Percentiles rank a stretch among this genome's conserved stretches.
Evolutionary conservation across 2,797 vertebrate species (phyloP).

Genomic region (Chaetodon trifasciatus): DNA sequence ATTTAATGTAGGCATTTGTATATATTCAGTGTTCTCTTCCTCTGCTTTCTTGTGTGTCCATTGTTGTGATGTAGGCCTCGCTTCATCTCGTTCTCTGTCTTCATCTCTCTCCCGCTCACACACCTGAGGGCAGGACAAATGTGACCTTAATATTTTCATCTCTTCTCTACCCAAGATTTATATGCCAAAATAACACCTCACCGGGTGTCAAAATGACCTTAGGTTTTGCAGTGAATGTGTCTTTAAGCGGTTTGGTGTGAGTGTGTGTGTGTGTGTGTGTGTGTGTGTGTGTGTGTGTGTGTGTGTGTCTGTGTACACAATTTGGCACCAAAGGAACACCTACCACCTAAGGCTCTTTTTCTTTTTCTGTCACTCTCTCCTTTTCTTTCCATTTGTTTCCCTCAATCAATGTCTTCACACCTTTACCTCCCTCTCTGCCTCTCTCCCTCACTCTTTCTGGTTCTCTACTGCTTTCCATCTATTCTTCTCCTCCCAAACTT

Average conservation of each 20-base stretch:
- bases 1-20: too few relatives aligned
- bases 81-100: slow-evolving; percentile 15
- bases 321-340: slow-evolving; percentile 46
- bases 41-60: not conserved
- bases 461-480: not conserved
- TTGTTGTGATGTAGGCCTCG: not conserved
- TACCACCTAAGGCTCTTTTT: slow-evolving; percentile 42
- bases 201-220: slow-evolving; percentile 64
- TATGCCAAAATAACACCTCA: slow-evolving; percentile 58
- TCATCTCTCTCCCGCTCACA: slow-evolving; percentile 9
- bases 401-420: slow-evolving; percentile 46
- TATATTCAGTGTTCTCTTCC: not conserved
- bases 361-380: slow-evolving; percentile 25
- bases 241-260: slow-evolving; percentile 39
- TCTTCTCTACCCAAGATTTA: slow-evolving; percentile 48
- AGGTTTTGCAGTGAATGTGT: slow-evolving; percentile 50
- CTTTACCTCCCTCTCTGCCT: slow-evolving; percentile 28
- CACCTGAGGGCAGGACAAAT: slow-evolving; percentile 40
- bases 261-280: slow-evolving; percentile 20
- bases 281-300: slow-evolving; percentile 6
- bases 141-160: slow-evolving; percentile 67
- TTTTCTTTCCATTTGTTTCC: slow-evolving; percentile 41
- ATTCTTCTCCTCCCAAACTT: slow-evolving; percentile 11
- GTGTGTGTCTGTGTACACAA: not conserved
- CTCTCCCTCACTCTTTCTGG: slow-evolving; percentile 2